These are phyloP conservation scores for Leptinotarsa undecemlineata DNA, from an alignment of 1,140 invertebrate species.

Conservation along the genomic window DNA sequence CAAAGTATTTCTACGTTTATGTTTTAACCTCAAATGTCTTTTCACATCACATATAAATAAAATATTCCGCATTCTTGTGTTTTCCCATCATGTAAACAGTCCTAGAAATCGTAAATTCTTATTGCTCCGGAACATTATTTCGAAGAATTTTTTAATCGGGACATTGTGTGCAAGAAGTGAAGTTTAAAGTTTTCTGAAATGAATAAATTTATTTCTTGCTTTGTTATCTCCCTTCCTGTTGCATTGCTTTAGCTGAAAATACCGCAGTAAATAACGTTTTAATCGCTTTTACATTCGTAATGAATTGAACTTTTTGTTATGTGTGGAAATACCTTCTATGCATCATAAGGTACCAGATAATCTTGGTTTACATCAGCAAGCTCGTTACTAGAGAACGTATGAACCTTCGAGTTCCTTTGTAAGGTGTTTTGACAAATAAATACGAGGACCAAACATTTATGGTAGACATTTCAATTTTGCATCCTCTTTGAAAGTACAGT, in stretches of 20 bases:
- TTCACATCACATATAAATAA: too few relatives aligned
- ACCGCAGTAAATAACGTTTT: constrained; percentile 20
- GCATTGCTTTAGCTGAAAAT: constrained; percentile 31
- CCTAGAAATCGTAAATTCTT: constrained; percentile 25
- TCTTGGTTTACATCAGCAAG: constrained; percentile 13
- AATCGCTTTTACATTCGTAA: constrained; percentile 30
- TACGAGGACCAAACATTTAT: too few relatives aligned
- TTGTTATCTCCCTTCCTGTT: constrained; percentile 30
- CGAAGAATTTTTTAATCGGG: constrained; percentile 33
- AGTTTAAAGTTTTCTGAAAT: constrained; percentile 29
- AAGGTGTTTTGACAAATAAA: too few relatives aligned
- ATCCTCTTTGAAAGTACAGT: too few relatives aligned
- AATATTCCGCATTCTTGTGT: background rate
- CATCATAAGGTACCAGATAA: constrained; percentile 21
- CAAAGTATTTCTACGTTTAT: too few relatives aligned
- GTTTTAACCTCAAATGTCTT: too few relatives aligned
- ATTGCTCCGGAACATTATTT: constrained; percentile 26
- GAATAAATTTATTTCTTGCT: constrained; percentile 31
- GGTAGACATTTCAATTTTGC: too few relatives aligned
- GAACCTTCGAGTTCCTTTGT: too few relatives aligned
- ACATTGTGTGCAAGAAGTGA: constrained; percentile 30
- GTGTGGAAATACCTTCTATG: constrained; percentile 19
- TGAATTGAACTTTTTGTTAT: constrained; percentile 26
- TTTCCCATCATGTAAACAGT: background rate
- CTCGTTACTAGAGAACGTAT: too few relatives aligned